Evolutionary conservation across 2,113 vertebrate species (phyloP).

Genomic region (Cyanoliseus patagonus): DNA sequence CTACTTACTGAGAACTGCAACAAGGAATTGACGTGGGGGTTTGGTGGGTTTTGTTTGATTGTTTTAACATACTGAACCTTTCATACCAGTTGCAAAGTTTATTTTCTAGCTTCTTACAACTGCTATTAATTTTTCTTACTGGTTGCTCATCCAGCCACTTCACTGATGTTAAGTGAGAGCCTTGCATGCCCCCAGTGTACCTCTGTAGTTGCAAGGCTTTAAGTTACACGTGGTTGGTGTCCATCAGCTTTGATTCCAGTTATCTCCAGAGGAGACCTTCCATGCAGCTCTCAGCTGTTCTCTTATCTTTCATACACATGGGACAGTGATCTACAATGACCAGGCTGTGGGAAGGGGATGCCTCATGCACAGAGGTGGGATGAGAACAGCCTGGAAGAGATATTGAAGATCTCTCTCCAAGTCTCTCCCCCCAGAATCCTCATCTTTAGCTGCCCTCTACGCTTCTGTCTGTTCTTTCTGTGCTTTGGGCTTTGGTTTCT

Average conservation of each 20-base stretch:
- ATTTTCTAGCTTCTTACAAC: background rate
- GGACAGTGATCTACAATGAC: background rate
- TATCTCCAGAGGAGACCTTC: background rate
- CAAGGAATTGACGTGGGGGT: background rate
- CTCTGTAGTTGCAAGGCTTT: background rate
- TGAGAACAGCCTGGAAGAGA: background rate
- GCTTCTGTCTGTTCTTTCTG: background rate
- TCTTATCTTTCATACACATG: background rate
- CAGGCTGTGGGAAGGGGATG: background rate
- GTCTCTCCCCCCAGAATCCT: background rate
- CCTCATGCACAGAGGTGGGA: background rate
- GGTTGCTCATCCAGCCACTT: background rate
- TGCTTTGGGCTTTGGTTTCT: background rate
- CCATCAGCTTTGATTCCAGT: background rate
- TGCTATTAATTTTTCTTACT: background rate
- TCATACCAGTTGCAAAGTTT: background rate
- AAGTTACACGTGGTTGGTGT: background rate
- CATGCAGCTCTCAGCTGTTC: background rate
- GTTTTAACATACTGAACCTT: background rate
- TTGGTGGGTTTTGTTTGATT: background rate
- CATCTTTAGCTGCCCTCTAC: background rate
- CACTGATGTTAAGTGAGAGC: background rate
- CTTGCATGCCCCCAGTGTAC: background rate
- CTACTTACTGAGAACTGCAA: background rate
- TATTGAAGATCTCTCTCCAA: background rate